Base-by-base conservation (phyloP, 2,888 invertebrate genomes). In the Neuroscelio doddi region DNA sequence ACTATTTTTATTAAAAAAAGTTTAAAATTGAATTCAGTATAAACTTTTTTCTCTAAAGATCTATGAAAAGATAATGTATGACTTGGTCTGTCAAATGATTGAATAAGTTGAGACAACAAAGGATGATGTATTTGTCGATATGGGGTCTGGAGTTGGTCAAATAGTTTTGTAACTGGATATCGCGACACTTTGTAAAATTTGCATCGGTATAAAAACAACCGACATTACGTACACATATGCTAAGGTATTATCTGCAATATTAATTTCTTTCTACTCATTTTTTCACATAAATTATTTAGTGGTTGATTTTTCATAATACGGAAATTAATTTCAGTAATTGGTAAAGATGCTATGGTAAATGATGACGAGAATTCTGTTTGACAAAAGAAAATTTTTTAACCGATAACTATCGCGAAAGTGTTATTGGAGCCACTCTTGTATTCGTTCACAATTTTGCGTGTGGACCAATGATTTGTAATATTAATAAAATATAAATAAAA, bases 381-480 rank as follows among this genome's bases (percentile, higher is more conserved):
- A 91, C 96, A 71, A 95, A 95, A 80, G 98, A 98, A 36, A 98
- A 99, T 85, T 99, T 99, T 86, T 86, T 99, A 70, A 90, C 92
- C 74, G 94, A 95, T 77, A 93, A 95, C 80, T 94, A 96, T 85
- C 91, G 95, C 72, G 97, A 98, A 83, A 94, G 94, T 85, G 97
- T 99, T 73, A 96, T 95, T 75, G 91, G 93, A 74, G 94, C 97
- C 8, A 93, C 96, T 30, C 93, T 99, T 80, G 96, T 99, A 64
- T 99, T 99, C 87, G 98, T 99, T 32, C 99, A 99, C 87, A 99
- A 99, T 88, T 99, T 97, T 87, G 99, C 98, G 34, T 99, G 99
- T 86, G 97, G 97, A 8, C 97, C 99, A 17, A 92, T 92, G 70
- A 97, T 99, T n/a, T n/a, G n/a, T n/a, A n/a, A n/a, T n/a, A n/a